Evolutionary conservation across 2,888 invertebrate species (phyloP).

Genomic region (Calameuta filiformis): DNA sequence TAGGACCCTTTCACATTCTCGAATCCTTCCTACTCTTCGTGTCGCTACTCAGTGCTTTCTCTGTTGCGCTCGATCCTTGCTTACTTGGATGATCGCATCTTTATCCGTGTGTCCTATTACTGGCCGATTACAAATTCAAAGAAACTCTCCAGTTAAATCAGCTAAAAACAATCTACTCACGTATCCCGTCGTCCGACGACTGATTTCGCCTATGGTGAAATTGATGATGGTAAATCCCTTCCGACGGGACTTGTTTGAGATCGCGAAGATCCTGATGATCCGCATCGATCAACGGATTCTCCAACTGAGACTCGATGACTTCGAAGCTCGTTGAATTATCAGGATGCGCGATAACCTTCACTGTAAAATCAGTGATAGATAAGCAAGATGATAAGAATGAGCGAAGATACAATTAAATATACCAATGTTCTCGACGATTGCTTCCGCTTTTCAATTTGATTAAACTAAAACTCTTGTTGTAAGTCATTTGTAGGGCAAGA

Average conservation of each 20-base stretch:
- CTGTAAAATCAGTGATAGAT: constrained; percentile 66
- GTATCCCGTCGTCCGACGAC: constrained; percentile 40
- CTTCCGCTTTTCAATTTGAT: not conserved
- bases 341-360: constrained; percentile 72
- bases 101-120: not conserved
- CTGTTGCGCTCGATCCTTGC: not conserved
- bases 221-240: constrained; percentile 53
- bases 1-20: not conserved
- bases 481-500: not conserved
- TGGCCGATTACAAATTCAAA: not conserved
- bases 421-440: not conserved
- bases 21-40: not conserved
- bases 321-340: constrained; percentile 71
- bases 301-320: constrained; percentile 70
- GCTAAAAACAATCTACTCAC: not conserved
- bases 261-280: constrained; percentile 69
- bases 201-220: constrained; percentile 52
- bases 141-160: not conserved
- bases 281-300: constrained; percentile 72
- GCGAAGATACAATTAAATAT: not conserved
- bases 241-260: constrained; percentile 63
- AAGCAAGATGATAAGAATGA: not conserved
- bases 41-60: constrained; percentile 7
- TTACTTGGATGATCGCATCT: constrained; percentile 1
- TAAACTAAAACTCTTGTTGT: not conserved